These are phyloP conservation scores for Megaceryle alcyon DNA, from an alignment of 2,797 vertebrate genomes.

Conservation along the genomic window DNA sequence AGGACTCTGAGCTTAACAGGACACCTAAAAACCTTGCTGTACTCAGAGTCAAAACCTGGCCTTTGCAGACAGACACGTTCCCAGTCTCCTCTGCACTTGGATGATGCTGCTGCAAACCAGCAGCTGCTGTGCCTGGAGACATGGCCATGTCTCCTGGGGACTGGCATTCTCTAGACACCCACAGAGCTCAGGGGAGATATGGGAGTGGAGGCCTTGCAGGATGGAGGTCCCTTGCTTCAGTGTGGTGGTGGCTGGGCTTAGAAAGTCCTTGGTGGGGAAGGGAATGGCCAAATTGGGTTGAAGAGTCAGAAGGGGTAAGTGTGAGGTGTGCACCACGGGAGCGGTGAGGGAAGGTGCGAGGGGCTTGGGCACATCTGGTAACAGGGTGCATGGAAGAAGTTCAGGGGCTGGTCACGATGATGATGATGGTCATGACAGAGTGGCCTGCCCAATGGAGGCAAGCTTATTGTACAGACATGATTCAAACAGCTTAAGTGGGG, in stretches of 20 bases:
- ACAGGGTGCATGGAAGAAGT: rapidly evolving
- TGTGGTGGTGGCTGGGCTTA: background rate
- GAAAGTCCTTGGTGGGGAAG: background rate
- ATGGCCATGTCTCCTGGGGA: background rate
- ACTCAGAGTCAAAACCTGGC: background rate
- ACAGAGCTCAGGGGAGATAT: background rate
- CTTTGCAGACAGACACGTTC: background rate
- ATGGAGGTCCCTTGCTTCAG: rapidly evolving
- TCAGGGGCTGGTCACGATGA: background rate
- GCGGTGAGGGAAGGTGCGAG: rapidly evolving
- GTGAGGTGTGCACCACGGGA: background rate
- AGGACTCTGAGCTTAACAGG: background rate
- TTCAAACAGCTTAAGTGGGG: background rate
- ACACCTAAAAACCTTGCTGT: background rate
- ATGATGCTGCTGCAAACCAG: background rate
- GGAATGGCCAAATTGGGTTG: background rate
- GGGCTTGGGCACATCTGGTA: background rate
- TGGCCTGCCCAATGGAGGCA: background rate
- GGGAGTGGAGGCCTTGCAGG: background rate
- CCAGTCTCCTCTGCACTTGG: background rate
- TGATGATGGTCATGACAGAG: no score
- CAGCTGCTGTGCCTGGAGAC: background rate
- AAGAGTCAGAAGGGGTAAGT: background rate
- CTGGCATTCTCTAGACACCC: background rate
- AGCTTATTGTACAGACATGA: background rate